These are phyloP conservation scores for Leistus spinibarbis DNA, from an alignment of 2,888 invertebrate species.

Conservation along the genomic window DNA sequence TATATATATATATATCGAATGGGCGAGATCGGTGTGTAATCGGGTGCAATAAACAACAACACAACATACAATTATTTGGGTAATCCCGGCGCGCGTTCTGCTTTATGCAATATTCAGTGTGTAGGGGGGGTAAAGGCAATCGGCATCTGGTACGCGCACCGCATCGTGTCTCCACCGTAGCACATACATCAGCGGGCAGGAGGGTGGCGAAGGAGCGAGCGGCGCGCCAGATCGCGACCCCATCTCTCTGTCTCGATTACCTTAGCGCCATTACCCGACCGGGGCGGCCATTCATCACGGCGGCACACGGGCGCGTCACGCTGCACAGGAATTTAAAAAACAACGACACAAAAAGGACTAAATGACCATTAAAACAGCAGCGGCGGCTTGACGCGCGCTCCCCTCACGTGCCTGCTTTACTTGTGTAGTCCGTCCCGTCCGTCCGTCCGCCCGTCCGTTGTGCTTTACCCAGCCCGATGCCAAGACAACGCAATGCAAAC, in stretches of 20 bases:
- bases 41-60: constrained; percentile 7
- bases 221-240: background rate
- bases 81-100: constrained; percentile 38
- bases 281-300: constrained; percentile 41
- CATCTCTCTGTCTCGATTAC: constrained; percentile 39
- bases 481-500: background rate
- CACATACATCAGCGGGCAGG: constrained; percentile 12
- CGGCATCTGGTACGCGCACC: constrained; percentile 34
- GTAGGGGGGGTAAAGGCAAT: constrained; percentile 26
- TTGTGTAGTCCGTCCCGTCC: background rate
- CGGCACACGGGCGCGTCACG: constrained; percentile 24
- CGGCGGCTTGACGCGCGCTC: background rate
- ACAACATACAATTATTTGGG: constrained; percentile 43
- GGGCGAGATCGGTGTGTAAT: background rate
- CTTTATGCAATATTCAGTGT: constrained; percentile 45
- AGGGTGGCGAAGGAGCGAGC: background rate
- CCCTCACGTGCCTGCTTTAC: background rate
- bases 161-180: background rate
- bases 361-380: constrained; percentile 42
- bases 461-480: background rate
- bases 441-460: background rate
- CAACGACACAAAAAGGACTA: constrained; percentile 38
- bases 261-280: constrained; percentile 41
- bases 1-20: too few relatives aligned
- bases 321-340: constrained; percentile 41